phyloP scores from a whole-genome alignment of 2,888 invertebrate species.

The Oscheius sp. region DNA sequence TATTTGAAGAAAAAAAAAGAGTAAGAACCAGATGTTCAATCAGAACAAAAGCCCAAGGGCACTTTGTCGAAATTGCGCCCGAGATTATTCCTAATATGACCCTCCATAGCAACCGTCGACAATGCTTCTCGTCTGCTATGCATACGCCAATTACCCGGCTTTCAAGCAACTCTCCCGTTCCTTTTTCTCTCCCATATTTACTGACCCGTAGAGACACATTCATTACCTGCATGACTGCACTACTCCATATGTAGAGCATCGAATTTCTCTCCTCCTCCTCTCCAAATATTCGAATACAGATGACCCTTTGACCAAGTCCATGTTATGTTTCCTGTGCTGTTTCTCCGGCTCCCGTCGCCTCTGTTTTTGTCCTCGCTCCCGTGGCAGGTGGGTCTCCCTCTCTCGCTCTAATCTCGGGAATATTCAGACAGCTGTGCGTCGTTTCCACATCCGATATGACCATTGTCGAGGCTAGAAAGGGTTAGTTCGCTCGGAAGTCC shows the following conservation, averaged over 20 bases:
- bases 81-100: conserved; percentile 28
- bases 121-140: conserved; percentile 24
- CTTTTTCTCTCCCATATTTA: conserved; percentile 1
- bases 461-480: conserved; percentile 8
- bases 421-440: conserved; percentile 24
- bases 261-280: conserved; percentile 15
- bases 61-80: conserved; percentile 5
- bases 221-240: conserved; percentile 34
- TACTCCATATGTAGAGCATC: conserved; percentile 19
- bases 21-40: no score
- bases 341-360: conserved; percentile 24
- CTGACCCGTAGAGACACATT: conserved; percentile 25
- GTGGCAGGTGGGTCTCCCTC: conserved; percentile 22
- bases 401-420: background rate
- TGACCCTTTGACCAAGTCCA: conserved; percentile 5
- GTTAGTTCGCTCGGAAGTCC: background rate
- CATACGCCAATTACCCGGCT: conserved; percentile 31
- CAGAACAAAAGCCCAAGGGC: no score
- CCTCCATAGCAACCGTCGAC: conserved; percentile 23
- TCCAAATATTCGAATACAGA: background rate
- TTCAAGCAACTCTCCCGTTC: background rate
- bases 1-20: background rate
- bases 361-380: conserved; percentile 25
- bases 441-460: conserved; percentile 32
- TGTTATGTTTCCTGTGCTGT: conserved; percentile 34